Conservation (phyloP, 2,797 vertebrate species). For the Cuniculus paca region DNA sequence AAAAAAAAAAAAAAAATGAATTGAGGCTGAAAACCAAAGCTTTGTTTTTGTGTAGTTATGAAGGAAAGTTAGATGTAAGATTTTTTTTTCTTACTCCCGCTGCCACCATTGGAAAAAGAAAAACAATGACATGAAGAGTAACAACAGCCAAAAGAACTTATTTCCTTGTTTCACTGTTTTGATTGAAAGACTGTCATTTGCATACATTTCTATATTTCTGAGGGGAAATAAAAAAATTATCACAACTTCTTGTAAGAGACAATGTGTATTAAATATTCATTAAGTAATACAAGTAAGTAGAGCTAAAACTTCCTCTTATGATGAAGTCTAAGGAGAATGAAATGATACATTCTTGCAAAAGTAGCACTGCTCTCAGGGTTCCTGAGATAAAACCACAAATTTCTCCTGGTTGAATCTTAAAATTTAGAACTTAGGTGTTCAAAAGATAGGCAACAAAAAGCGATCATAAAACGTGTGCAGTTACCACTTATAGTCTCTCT, state of each 20-base stretch:
- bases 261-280: constrained; percentile 77
- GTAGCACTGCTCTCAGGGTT: constrained; percentile 65
- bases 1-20: constrained; percentile 84
- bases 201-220: constrained; percentile 78
- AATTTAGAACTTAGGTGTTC: constrained; percentile 21
- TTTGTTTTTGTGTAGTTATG: constrained; percentile 88
- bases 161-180: constrained; percentile 73
- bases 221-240: constrained; percentile 79
- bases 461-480: neutral
- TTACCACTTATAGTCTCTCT: neutral
- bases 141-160: constrained; percentile 62
- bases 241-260: constrained; percentile 60
- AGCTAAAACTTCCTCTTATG: constrained; percentile 73
- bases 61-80: constrained; percentile 85
- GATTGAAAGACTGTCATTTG: constrained; percentile 79
- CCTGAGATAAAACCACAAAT: constrained; percentile 74
- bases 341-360: constrained; percentile 41
- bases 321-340: constrained; percentile 69
- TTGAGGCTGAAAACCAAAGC: constrained; percentile 87
- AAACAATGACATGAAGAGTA: neutral
- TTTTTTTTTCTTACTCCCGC: constrained; percentile 76
- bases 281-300: constrained; percentile 75
- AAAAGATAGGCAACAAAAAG: neutral
- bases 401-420: constrained; percentile 12
- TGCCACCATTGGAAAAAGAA: constrained; percentile 43